These are phyloP conservation scores for Phenacoccus solenopsis DNA, from an alignment of 1,140 invertebrate species.

Conservation along the genomic window DNA sequence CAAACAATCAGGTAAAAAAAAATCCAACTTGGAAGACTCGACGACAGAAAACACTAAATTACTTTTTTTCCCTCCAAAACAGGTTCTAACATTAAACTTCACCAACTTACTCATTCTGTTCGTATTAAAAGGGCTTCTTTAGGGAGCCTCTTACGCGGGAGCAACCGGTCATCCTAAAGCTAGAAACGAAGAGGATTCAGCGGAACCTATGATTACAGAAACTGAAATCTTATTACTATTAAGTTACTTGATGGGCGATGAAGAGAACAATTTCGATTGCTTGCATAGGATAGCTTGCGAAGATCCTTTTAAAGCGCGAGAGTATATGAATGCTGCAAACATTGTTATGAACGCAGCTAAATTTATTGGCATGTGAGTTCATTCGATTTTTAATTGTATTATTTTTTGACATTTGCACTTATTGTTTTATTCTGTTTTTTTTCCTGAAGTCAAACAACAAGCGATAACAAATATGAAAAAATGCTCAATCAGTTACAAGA, in stretches of 20 bases:
- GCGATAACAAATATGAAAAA: conserved; percentile 13
- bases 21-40: too few relatives aligned
- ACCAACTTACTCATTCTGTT: conserved; percentile 66
- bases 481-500: conserved; percentile 12
- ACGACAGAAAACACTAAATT: too few relatives aligned
- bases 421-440: conserved; percentile 4
- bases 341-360: conserved; percentile 45
- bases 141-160: conserved; percentile 63
- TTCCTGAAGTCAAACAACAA: not conserved
- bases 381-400: not conserved
- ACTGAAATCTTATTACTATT: conserved; percentile 52
- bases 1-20: conserved; percentile 25
- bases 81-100: conserved; percentile 69
- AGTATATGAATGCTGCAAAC: conserved; percentile 60
- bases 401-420: not conserved
- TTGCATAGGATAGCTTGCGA: conserved; percentile 61
- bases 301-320: conserved; percentile 51
- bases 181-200: conserved; percentile 37
- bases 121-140: conserved; percentile 64
- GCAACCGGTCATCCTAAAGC: conserved; percentile 38
- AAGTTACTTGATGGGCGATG: conserved; percentile 52
- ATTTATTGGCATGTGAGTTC: not conserved
- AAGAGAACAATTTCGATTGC: conserved; percentile 50
- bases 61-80: too few relatives aligned
- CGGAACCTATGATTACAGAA: conserved; percentile 40